A percentile compares a stretch with the other conserved stretches of the same genome.
phyloP scores from a whole-genome alignment of 1,140 invertebrate genomes.

The Melipona quadrifasciata region DNA sequence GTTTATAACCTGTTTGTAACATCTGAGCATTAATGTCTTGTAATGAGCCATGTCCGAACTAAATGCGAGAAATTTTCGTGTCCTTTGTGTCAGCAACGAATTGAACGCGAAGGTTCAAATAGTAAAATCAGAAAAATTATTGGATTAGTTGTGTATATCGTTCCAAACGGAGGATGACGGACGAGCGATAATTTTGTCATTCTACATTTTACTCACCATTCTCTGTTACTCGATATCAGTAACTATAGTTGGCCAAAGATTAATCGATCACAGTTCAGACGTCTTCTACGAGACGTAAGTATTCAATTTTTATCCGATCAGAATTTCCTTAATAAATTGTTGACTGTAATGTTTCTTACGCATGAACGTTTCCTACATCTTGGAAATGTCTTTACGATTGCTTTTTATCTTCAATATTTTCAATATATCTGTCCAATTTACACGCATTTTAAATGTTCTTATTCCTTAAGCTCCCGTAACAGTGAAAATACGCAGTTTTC shows the following conservation, averaged over 20 bases:
- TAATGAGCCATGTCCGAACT: not conserved
- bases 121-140: not conserved
- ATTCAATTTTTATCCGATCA: not conserved
- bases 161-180: not conserved
- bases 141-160: not conserved
- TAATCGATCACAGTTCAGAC: not conserved
- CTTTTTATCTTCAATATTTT: no score
- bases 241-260: constrained; percentile 9
- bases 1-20: no score
- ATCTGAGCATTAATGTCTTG: no score
- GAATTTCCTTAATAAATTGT: not conserved
- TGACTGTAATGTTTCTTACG: not conserved
- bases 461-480: no score
- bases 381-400: no score
- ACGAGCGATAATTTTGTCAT: not conserved
- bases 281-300: constrained; percentile 5
- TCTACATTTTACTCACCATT: not conserved
- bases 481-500: no score
- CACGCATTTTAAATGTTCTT: no score
- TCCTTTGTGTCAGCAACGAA: not conserved
- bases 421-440: no score
- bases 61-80: not conserved
- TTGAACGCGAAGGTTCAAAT: not conserved
- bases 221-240: not conserved
- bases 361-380: no score